A percentile compares a stretch with the other conserved stretches of the same genome.
These are phyloP conservation scores for Parapsyche elsis DNA, from an alignment of 1,140 invertebrate genomes.

Conservation along the genomic window DNA sequence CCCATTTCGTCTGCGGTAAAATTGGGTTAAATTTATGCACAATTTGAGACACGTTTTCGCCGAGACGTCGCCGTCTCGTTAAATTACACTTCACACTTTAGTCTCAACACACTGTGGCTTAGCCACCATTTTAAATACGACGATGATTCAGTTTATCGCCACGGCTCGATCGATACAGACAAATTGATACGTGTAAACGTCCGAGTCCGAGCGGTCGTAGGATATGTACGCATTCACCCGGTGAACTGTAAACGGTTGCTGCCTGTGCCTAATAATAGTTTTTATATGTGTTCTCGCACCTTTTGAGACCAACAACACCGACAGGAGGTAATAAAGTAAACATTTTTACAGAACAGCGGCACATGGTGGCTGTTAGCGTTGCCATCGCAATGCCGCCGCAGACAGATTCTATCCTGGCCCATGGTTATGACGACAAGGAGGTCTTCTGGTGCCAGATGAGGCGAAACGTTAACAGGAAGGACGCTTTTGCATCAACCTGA, in stretches of 20 bases:
- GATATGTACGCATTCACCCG: background rate
- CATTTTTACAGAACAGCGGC: constrained; percentile 50
- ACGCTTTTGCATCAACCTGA: background rate
- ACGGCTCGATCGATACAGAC: background rate
- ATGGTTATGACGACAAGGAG: background rate
- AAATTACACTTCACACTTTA: too few species aligned
- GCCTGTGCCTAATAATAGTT: constrained; percentile 53
- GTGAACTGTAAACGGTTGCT: constrained; percentile 39
- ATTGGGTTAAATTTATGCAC: constrained; percentile 46
- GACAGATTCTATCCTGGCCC: constrained; percentile 21
- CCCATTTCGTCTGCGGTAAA: constrained; percentile 27
- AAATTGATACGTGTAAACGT: background rate
- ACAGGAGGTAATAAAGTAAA: constrained; percentile 56
- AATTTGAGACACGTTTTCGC: constrained; percentile 23
- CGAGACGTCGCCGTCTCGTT: background rate
- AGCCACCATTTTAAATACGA: too few species aligned
- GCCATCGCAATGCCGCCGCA: constrained; percentile 40
- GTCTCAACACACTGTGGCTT: too few species aligned
- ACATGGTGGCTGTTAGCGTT: constrained; percentile 48
- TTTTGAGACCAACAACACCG: constrained; percentile 52
- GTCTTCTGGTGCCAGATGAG: background rate
- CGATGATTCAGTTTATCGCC: too few species aligned
- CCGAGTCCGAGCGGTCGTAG: background rate
- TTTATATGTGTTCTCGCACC: constrained; percentile 55
- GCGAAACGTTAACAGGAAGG: background rate